A percentile compares a stretch with the other conserved stretches of the same genome.
These are phyloP conservation scores for Budorcas taxicolor DNA, from an alignment of 2,113 vertebrate species.

Conservation along the genomic window DNA sequence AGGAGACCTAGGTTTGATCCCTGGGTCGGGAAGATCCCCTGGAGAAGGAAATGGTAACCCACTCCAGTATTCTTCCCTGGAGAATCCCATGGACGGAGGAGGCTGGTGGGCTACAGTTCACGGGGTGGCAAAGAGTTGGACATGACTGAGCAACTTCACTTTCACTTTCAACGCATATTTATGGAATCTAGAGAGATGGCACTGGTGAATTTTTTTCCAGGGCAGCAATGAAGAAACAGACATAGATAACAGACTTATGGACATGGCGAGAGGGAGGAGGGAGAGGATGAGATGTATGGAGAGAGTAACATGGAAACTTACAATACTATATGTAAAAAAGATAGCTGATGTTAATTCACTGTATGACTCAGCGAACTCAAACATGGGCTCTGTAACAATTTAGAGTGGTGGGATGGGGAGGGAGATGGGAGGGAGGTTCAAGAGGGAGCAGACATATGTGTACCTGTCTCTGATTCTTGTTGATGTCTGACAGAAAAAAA, in stretches of 20 bases:
- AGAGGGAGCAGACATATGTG: neutral
- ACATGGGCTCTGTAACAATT: neutral
- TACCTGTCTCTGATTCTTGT: neutral
- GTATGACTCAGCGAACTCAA: neutral
- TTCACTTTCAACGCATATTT: neutral
- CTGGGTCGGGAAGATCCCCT: too few species aligned
- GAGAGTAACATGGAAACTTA: neutral
- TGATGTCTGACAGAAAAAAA: neutral
- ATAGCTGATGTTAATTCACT: neutral
- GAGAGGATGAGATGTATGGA: neutral
- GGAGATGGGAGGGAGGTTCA: neutral
- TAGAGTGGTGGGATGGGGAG: neutral
- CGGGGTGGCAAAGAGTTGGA: too few species aligned
- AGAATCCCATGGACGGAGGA: too few species aligned
- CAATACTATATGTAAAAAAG: neutral
- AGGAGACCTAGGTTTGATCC: too few species aligned
- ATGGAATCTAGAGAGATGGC: neutral
- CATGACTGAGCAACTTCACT: too few species aligned
- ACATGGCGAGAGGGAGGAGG: fast-evolving
- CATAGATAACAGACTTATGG: neutral
- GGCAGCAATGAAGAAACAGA: neutral
- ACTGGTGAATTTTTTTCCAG: neutral
- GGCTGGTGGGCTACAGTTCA: too few species aligned
- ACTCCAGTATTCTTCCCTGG: too few species aligned
- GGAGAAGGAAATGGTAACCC: too few species aligned